A percentile compares a stretch with the other conserved stretches of the same genome.
Conservation (phyloP, 92 coral and sea anemone species). For the Actinernus sp. region DNA sequence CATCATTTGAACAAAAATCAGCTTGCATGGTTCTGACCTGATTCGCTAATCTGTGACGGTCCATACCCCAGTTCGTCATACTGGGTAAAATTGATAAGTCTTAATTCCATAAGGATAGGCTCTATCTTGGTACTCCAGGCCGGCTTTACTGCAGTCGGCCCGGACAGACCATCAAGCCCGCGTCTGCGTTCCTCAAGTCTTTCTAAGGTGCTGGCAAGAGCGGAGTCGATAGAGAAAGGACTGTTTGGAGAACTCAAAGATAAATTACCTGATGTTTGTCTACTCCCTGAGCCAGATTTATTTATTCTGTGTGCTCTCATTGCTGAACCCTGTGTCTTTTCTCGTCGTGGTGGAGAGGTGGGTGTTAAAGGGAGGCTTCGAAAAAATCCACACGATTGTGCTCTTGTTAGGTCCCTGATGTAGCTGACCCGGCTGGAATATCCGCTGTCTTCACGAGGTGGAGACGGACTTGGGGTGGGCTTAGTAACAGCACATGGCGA, state of each 20-base stretch:
- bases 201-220: conserved; percentile 15
- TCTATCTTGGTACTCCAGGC: conserved; percentile 57
- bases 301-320: neutral
- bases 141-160: conserved; percentile 16
- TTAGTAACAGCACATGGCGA: conserved; percentile 24
- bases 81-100: conserved; percentile 83
- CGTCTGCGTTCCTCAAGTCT: neutral
- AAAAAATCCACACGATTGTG: conserved; percentile 50
- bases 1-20: no score
- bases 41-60: conserved; percentile 13
- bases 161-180: neutral
- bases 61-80: conserved; percentile 63
- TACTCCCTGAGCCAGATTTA: neutral
- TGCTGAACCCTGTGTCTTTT: conserved; percentile 4
- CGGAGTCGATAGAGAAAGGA: conserved; percentile 7
- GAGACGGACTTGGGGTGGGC: conserved; percentile 10
- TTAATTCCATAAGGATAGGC: conserved; percentile 87
- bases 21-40: no score
- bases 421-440: conserved; percentile 74
- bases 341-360: conserved; percentile 5
- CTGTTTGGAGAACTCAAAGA: neutral
- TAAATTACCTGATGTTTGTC: neutral
- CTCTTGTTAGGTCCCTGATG: conserved; percentile 56
- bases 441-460: conserved; percentile 67
- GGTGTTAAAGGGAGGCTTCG: conserved; percentile 25